These are phyloP conservation scores for Ibidorhyncha struthersii DNA, from an alignment of 2,113 vertebrate species.

Conservation along the genomic window DNA sequence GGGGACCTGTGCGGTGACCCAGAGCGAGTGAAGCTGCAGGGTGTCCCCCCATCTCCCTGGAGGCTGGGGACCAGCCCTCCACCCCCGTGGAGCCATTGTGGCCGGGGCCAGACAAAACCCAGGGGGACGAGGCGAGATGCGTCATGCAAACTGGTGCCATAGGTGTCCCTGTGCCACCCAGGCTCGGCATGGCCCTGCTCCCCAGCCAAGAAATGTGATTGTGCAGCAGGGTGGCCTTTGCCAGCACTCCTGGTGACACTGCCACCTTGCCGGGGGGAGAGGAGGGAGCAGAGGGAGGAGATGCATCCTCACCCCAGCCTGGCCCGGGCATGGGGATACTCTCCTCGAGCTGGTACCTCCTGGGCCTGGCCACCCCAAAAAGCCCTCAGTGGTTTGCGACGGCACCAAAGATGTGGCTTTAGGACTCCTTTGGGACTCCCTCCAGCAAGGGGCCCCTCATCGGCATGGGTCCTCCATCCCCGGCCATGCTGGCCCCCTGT, in stretches of 20 bases:
- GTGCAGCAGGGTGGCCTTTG: background rate
- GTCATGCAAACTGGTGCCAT: background rate
- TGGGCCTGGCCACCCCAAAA: background rate
- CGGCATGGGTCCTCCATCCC: fast-evolving
- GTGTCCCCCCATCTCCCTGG: background rate
- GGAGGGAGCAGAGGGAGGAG: background rate
- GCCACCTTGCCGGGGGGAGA: background rate
- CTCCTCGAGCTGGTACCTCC: fast-evolving
- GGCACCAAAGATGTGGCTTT: background rate
- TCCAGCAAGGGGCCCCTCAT: fast-evolving
- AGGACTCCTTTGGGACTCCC: background rate
- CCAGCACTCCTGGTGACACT: background rate
- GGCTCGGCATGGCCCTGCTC: background rate
- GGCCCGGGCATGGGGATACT: fast-evolving
- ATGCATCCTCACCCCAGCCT: background rate
- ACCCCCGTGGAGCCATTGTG: fast-evolving
- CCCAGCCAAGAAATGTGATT: background rate
- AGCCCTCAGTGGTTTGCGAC: fast-evolving
- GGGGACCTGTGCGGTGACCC: background rate
- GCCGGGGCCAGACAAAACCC: background rate
- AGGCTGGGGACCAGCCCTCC: background rate
- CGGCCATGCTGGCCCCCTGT: background rate
- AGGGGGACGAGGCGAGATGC: background rate
- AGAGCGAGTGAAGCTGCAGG: background rate
- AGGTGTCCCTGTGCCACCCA: background rate